Evolutionary conservation across 2,113 vertebrate species (phyloP), one percentile per base, ranked within the genome.

Genomic region (Phaethon lepturus): DNA sequence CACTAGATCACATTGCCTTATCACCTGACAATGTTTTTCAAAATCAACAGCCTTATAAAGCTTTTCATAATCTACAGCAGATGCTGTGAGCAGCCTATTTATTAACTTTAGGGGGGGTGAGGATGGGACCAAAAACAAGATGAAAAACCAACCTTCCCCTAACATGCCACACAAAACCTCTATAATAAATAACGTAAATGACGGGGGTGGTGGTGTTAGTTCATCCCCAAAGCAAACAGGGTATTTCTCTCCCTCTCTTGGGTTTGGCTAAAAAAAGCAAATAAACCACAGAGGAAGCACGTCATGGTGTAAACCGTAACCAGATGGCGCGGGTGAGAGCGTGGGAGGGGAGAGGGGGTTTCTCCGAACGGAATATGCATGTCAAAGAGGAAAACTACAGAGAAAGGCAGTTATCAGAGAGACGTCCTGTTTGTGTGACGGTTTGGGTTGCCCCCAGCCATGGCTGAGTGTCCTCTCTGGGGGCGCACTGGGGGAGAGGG

Each of bases 221-320:
- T 60, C 68, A 24, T 49, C 93, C 93, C 92, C 84, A 81, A 28
- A 89, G 90, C 88, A 85, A 86, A 76, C 92, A 72, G 90, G 84
- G 96, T 8, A 74, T 95, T 96, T 95, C 93, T 86, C 77, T 95
- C 79, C 68, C 59, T 67, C 72, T 64, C 56, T 74, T 1, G 16
- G 82, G 78, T 71, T 81, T 82, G 91, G 88, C 95, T 97, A 75
- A 86, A 95, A 94, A 93, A 95, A 92, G 91, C 91, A 96, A 96
- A 86, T 56, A 78, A 89, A 95, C 60, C 88, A 68, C 97, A 91
- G 94, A 99, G 98, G 99, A 99, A 99, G 97, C 98, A 62, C 98
- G 98, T 98, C 99, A 99, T 72, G 97, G 98, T 89, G 96, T 97
- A 98, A 98, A 98, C 96, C 98, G 93, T 98, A 98, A 98, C 94